phyloP scores from a whole-genome alignment of 2,113 vertebrate genomes.

The Tretioscincus oriximinensis region DNA sequence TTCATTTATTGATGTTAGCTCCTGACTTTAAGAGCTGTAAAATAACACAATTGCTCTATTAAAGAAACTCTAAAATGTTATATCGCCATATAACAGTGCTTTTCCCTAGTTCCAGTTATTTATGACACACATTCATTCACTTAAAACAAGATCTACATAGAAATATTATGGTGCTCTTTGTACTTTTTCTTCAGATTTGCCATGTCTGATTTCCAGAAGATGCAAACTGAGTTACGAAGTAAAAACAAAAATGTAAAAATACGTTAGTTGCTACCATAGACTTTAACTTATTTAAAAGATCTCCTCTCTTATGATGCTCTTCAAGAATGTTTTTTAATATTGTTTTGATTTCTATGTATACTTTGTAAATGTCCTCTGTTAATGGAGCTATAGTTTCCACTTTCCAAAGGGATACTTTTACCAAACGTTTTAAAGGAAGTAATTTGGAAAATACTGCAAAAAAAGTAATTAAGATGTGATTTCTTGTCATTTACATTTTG shows the following conservation, averaged over 20 bases:
- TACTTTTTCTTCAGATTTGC: too few species aligned
- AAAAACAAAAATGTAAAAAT: too few species aligned
- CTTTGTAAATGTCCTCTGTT: too few species aligned
- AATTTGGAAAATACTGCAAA: neutral
- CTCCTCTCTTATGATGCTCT: too few species aligned
- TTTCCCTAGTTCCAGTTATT: neutral
- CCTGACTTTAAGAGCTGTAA: neutral
- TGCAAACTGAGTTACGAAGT: too few species aligned
- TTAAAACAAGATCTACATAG: neutral
- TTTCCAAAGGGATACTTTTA: neutral
- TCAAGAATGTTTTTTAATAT: too few species aligned
- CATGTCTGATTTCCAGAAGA: too few species aligned
- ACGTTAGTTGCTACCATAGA: too few species aligned
- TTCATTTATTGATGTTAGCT: neutral
- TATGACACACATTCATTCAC: constrained; percentile 1
- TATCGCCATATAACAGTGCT: neutral
- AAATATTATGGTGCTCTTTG: too few species aligned
- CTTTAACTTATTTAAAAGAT: too few species aligned
- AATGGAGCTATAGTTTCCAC: neutral
- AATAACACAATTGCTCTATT: neutral
- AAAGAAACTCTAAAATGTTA: neutral
- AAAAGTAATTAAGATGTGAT: neutral
- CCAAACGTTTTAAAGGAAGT: constrained; percentile 12
- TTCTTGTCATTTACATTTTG: neutral
- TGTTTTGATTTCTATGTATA: too few species aligned